Evolutionary conservation across 2,888 invertebrate genomes (phyloP), one percentile per base, ranked within the genome.

Genomic region (Stenodema calcarata): DNA sequence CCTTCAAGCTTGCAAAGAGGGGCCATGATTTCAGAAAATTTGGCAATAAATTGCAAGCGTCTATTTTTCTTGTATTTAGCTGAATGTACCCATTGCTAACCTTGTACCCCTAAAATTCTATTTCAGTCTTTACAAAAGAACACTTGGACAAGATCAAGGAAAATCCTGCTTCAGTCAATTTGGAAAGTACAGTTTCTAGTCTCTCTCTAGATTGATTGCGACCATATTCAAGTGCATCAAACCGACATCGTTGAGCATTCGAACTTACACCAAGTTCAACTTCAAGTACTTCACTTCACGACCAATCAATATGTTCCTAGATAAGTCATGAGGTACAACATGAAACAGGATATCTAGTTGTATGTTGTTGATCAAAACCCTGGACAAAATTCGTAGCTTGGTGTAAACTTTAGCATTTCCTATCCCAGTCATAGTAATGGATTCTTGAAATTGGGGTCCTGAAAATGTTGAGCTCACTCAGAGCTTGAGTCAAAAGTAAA

Each of bases 181-280:
- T 78, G 23, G 87, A 80, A 27, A 89, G 89, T 35, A 89, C 90
- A 86, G 87, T 84, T 89, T 89, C 89, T 86, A 89, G 87, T 81
- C 54, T 89, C 87, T 89, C 87, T 0, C 18, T 69, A 12, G 14
- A 14, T 11, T 12, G 11, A 47, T 47, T 47, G 14, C 14, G 11
- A 11, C 14, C 47, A 47, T 12, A 14, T 12, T 11, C 14, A 14
- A 14, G 47, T 11, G 11, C 11, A 47, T 11, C 11, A 12, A 47
- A 14, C 11, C 47, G 11, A 47, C 47, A 47, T 12, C 47, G 47
- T 14, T 47, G 11, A 14, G 47, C 47, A 47, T 11, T 12, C 14
- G 14, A 14, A 14, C 14, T 69, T n/a, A 69, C 69, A n/a, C n/a
- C 14, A 11, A 69, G 9, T 11, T 18, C n/a, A n/a, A n/a, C n/a